Base-by-base conservation (phyloP, 2,888 invertebrate genomes). In the Cheiracanthium punctorium region DNA sequence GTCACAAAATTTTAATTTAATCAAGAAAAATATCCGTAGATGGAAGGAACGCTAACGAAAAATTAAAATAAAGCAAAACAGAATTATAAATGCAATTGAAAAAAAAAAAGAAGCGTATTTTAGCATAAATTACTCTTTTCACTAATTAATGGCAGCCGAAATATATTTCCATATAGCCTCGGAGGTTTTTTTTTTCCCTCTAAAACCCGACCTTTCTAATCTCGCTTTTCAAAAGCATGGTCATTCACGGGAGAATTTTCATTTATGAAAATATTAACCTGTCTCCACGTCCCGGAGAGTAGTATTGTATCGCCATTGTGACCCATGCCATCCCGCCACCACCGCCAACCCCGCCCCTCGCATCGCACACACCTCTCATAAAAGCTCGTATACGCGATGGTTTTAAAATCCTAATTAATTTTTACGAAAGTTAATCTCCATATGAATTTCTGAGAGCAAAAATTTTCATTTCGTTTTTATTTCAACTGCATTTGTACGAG, bases 401-500 rank as follows among this genome's bases (percentile, higher is more conserved):
- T 58, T 58, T 58, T 58, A 58, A 58, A 58, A 58, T 58, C 58
- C 58, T 58, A 58, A 58, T 58, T 58, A 58, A 58, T 58, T 58
- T 58, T 24, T 5, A 24, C 1, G 12, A 58, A 58, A 58, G 58
- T 58, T 58, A 58, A 58, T 58, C 58, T 58, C 58, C 58, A 58
- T 58, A 58, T 58, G 58, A 58, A 58, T 58, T 58, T 58, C 58
- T 17, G 58, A 20, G 58, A 58, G 58, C 1, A 17, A 37, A 48
- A 48, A 58, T 24, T 58, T 58, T 58, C 58, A 58, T 58, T 58
- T 24, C 58, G 58, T 58, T 58, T 58, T 58, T 58, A 58, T 58
- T 58, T 58, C 58, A 58, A 58, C 4, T 58, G 24, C 24, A 12
- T 58, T 58, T 58, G 58, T 24, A 37, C 58, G 24, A 20, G 58